Evolutionary conservation across 1,140 invertebrate genomes (phyloP), one percentile per base, ranked within the genome.

Genomic region (Hylaeus volcanicus): DNA sequence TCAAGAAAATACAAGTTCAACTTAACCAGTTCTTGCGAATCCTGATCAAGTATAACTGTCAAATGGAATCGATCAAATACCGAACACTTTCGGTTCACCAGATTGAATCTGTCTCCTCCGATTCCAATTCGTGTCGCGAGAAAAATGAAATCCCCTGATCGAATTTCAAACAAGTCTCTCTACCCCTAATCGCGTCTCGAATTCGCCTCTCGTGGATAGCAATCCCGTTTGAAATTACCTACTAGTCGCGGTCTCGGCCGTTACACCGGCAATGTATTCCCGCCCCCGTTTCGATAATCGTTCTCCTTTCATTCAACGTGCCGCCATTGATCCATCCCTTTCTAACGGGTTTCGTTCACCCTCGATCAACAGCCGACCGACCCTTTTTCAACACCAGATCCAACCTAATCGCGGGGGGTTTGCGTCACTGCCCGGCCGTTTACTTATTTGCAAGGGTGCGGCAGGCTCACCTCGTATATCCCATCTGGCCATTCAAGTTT

Each of bases 371-470:
- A 71, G 60, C 63, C 56, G 26, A 39, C 41, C 63, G 77, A 77
- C 69, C 66, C 53, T 78, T 79, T 82, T 65, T 41, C 83, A 60
- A 26, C 58, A 63, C 60, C 70, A 26, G 80, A 85, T 85, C 72
- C 74, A 60, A 81, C 69, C 77, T 88, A 88, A 88, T 86, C 81
- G 73, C 43, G 51, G 53, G 26, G 26, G n/a, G 66, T 60, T 58
- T 86, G 55, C 84, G 84, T 83, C 85, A 83, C 65, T 71, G 39
- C 14, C 74, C 26, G 39, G 61, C 61, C 68, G 70, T 81, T 79
- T 87, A 74, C 78, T 74, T 89, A 81, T 88, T 86, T 84, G 80
- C 63, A 77, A 86, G 77, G 88, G 86, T 51, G 88, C 87, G 85
- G 83, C 77, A 45, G 73, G 45, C 37, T 77, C 63, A n/a, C 39